Percentiles rank a stretch among this genome's conserved stretches.
phyloP scores from a whole-genome alignment of 2,888 invertebrate genomes.

The Polymixis flavicincta region DNA sequence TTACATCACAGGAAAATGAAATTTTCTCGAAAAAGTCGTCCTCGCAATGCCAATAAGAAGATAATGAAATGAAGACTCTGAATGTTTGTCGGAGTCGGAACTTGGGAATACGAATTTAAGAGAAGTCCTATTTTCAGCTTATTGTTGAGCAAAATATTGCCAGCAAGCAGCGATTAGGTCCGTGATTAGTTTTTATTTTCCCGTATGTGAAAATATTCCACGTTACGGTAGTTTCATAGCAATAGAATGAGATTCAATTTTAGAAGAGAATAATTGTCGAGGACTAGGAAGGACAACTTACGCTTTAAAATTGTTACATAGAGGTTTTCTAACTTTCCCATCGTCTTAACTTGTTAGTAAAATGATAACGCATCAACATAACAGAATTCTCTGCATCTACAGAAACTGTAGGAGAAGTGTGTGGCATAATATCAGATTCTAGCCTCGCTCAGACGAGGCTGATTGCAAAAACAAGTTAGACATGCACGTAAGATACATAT shows the following conservation, averaged over 20 bases:
- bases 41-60: slow-evolving; percentile 54
- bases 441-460: not conserved
- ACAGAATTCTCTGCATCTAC: slow-evolving; percentile 1
- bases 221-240: not conserved
- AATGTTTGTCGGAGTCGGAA: slow-evolving; percentile 56
- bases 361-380: slow-evolving; percentile 6
- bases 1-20: slow-evolving; percentile 33
- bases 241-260: slow-evolving; percentile 11
- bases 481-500: slow-evolving; percentile 32
- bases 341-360: not conserved
- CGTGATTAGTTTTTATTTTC: slow-evolving; percentile 11
- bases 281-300: not conserved
- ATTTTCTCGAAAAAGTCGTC: slow-evolving; percentile 29
- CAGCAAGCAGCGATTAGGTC: slow-evolving; percentile 2
- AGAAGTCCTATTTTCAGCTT: slow-evolving; percentile 40
- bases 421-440: slow-evolving; percentile 27
- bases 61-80: slow-evolving; percentile 68
- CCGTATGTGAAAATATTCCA: slow-evolving; percentile 16
- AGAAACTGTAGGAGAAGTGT: slow-evolving; percentile 18
- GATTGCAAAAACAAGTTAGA: slow-evolving; percentile 38
- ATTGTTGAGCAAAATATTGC: slow-evolving; percentile 34
- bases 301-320: not conserved
- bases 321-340: not conserved
- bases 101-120: slow-evolving; percentile 36
- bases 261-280: not conserved